Conservation (phyloP, 2,888 invertebrate genomes). For the Pollenia griseotomentosa region DNA sequence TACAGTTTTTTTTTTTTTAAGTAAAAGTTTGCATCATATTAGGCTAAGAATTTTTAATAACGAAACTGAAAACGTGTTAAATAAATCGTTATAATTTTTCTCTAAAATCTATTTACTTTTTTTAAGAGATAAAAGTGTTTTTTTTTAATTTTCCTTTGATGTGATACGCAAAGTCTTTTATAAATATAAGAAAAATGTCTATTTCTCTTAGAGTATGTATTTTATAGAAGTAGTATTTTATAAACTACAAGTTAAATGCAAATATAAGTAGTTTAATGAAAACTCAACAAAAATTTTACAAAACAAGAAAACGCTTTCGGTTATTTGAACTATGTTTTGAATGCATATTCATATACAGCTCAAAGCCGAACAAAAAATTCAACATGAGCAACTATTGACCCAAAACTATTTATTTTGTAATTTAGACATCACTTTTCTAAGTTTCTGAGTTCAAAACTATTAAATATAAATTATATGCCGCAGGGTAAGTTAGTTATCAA, state of each 20-base stretch:
- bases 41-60: not conserved
- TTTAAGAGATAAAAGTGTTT: not conserved
- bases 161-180: no score
- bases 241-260: not conserved
- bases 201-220: not conserved
- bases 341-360: not conserved
- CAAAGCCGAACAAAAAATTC: not conserved
- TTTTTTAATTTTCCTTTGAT: not conserved
- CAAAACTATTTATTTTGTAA: not conserved
- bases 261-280: not conserved
- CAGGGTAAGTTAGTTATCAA: not conserved
- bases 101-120: not conserved
- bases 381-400: not conserved
- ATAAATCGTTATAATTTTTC: not conserved
- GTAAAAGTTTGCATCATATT: no score
- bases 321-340: not conserved
- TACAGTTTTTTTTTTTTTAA: no score
- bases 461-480: slow-evolving; percentile 10
- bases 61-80: slow-evolving; percentile 6
- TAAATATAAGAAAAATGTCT: no score
- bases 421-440: not conserved
- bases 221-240: not conserved
- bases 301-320: slow-evolving; percentile 30
- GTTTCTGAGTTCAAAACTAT: not conserved
- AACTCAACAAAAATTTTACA: not conserved